Percentiles rank a stretch among this genome's conserved stretches.
Conservation (phyloP, 2,797 vertebrate species). For the Urosaurus nigricauda region DNA sequence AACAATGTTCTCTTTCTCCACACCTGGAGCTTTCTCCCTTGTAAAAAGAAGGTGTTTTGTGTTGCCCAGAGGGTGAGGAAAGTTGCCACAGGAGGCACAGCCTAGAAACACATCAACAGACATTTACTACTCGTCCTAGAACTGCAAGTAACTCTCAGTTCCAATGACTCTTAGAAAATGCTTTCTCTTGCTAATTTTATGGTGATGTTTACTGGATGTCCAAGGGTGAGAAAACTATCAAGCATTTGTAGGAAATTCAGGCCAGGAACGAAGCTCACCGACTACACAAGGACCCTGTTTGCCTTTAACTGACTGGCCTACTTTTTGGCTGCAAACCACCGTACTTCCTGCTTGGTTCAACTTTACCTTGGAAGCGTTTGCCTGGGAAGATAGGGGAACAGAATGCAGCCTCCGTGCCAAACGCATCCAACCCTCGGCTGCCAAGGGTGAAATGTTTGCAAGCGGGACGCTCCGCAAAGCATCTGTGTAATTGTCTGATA, state of each 20-base stretch:
- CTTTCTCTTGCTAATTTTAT: background rate
- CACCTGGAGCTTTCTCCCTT: too few relatives aligned
- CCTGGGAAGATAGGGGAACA: slow-evolving; percentile 33
- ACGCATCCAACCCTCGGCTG: background rate
- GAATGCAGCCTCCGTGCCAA: slow-evolving; percentile 22
- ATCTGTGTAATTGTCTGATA: background rate
- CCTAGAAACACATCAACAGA: background rate
- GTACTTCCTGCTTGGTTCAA: slow-evolving; percentile 6
- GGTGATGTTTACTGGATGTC: slow-evolving; percentile 24
- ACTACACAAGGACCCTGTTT: slow-evolving; percentile 20
- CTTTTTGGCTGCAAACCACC: slow-evolving; percentile 29
- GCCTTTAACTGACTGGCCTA: slow-evolving; percentile 1
- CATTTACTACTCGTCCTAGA: background rate
- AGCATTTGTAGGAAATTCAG: background rate
- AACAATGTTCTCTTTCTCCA: too few relatives aligned
- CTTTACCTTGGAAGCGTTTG: slow-evolving; percentile 18
- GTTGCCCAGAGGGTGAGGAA: background rate
- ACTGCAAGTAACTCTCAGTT: background rate
- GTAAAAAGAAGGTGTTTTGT: background rate
- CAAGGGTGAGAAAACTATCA: slow-evolving; percentile 8
- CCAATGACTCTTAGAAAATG: background rate
- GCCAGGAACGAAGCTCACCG: background rate
- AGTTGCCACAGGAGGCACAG: background rate
- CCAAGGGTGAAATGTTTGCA: background rate
- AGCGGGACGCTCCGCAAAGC: background rate